Base-by-base conservation (phyloP, 2,888 invertebrate species). In the Cheilosia grossa region DNA sequence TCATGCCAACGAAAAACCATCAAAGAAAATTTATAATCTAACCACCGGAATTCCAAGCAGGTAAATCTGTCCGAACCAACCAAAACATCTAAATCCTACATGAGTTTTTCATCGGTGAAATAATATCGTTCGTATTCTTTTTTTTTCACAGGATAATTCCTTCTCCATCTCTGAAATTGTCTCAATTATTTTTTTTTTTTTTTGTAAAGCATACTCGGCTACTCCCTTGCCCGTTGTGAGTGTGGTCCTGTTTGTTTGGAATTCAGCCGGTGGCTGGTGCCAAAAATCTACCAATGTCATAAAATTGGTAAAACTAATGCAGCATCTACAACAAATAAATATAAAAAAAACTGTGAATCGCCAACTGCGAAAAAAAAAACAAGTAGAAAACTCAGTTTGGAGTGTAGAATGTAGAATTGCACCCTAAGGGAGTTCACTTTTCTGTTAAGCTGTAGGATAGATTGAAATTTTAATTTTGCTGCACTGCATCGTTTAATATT, bases 241-340 rank as follows among this genome's bases (percentile, higher is more conserved):
- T 19, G 37, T 49, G 40, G 17, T 6, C 10, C 56, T 64, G 58
- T 66, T 74, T 64, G 64, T 33, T 73, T 53, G 49, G 58, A 27
- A 58, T 30, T 49, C 21, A 9, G 74, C 47, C 54, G 47, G 37
- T 64, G 59, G 67, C 37, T 54, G 40, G 53, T 77, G 77, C 69
- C 69, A 78, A 78, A 67, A 78, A 64, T 82, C 27, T 40, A 77
- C 73, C 79, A 79, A 69, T 69, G 67, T 79, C 78, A 79, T 83
- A 79, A 83, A 79, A 80, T 74, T 74, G 64, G 44, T 59, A 9
- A 66, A 79, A 79, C 83, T 64, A 74, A 59, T 74, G 53, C 30
- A 58, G 33, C 56, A 59, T 47, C 24, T 42, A 51, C 19, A 54
- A 30, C 37, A 67, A 33, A 59, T 54, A 17, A 66, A 37, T 53